Conservation (phyloP, 2,888 invertebrate species). For the Xiphydria camelus region DNA sequence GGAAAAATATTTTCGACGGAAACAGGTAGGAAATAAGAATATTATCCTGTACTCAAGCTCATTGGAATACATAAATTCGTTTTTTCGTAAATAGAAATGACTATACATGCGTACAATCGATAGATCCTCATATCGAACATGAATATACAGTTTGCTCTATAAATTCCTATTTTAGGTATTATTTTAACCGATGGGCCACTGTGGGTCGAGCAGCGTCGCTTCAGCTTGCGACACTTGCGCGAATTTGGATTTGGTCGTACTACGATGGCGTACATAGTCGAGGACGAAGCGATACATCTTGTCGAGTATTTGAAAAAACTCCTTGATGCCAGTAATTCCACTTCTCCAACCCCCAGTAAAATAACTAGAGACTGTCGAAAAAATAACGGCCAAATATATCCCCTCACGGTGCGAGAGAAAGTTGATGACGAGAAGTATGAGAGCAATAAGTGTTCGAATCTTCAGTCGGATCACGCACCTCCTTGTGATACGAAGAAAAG, state of each 20-base stretch:
- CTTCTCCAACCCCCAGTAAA: neutral
- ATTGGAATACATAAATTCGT: too few relatives aligned
- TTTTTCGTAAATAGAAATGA: too few relatives aligned
- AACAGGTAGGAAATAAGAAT: too few relatives aligned
- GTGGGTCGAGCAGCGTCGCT: slow-evolving; percentile 78
- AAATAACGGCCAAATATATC: slow-evolving; percentile 40
- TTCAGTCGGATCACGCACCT: too few relatives aligned
- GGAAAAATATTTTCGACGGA: too few relatives aligned
- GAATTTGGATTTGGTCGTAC: slow-evolving; percentile 82
- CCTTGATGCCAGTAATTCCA: slow-evolving; percentile 20
- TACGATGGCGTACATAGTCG: slow-evolving; percentile 74
- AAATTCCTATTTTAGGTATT: slow-evolving; percentile 58
- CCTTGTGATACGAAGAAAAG: neutral
- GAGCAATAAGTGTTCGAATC: neutral
- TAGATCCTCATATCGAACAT: too few relatives aligned
- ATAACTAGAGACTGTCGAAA: neutral
- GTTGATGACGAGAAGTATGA: slow-evolving; percentile 20
- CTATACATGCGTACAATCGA: neutral
- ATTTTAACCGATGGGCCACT: slow-evolving; percentile 73
- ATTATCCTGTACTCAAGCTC: too few relatives aligned
- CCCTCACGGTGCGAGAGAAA: slow-evolving; percentile 21
- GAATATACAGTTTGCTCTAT: too few relatives aligned
- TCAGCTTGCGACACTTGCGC: slow-evolving; percentile 74
- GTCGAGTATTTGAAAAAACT: slow-evolving; percentile 60
- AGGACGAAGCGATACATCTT: slow-evolving; percentile 71